These are phyloP conservation scores for Donacobius atricapilla DNA, from an alignment of 2,113 vertebrate genomes.

Conservation along the genomic window DNA sequence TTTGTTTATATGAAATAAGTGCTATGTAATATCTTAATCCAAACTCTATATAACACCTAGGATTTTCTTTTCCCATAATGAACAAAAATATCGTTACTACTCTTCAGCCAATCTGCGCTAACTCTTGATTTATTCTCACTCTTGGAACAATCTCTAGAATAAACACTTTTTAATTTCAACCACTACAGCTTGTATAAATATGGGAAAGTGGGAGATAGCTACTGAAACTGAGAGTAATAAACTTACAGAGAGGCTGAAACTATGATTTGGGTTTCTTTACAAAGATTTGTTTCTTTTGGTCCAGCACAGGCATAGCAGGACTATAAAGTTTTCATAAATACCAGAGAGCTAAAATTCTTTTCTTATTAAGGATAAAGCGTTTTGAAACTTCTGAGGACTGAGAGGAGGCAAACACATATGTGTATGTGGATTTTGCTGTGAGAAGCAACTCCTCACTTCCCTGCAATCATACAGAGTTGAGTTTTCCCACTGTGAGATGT, in stretches of 20 bases:
- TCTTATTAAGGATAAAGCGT: not conserved
- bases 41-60: not conserved
- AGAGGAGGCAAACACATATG: not conserved
- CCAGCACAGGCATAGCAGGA: not conserved
- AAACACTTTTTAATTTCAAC: not conserved
- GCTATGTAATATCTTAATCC: not conserved
- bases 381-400: not conserved
- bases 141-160: not conserved
- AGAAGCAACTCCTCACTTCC: not conserved
- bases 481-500: not conserved
- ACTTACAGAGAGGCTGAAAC: not conserved
- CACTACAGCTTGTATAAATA: not conserved
- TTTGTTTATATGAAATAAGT: not conserved
- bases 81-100: not conserved
- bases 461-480: not conserved
- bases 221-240: not conserved
- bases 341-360: not conserved
- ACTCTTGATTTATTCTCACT: not conserved
- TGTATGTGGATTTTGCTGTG: not conserved
- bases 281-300: not conserved
- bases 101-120: not conserved
- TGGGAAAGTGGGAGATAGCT: not conserved
- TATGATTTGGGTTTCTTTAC: not conserved
- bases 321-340: not conserved
- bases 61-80: not conserved